Evolutionary conservation across 2,888 invertebrate genomes (phyloP), one percentile per base, ranked within the genome.

Genomic region (Nowickia ferox): DNA sequence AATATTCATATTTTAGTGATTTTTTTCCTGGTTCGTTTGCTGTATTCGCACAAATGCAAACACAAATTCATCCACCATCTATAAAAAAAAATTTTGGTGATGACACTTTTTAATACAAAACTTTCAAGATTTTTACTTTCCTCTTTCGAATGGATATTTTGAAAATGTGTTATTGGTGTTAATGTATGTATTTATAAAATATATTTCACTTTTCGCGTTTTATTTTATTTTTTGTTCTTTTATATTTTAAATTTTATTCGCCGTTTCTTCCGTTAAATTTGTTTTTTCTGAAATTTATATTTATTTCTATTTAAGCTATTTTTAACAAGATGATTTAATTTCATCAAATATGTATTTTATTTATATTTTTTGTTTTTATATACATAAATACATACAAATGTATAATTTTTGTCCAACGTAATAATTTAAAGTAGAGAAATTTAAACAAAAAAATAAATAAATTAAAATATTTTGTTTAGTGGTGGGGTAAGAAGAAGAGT

Each of bases 301-400:
- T 44, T 53, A 57, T 57, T 53, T 40, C 42, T 77, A 48, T 78
- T 76, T 72, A 57, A 68, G 86, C 80, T 86, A 86, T 86, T 86
- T 86, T 83, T 86, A 86, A 86, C 30, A 68, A 80, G 72, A 83
- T 86, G 86, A 86, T 83, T 86, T 86, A 86, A 86, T 86, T 83
- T 83, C 63, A 65, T 61, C 68, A 48, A 51, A 22, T 65, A 44
- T 66, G 13, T 9, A 51, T 66, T 65, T 22, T 46, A 22, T 11
- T 61, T 59, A 69, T 72, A 74, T 77, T 79, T 84, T 71, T 57
- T 38, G 30, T 30, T 30, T 30, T 30, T 6, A 30, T 30, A n/a
- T 22, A 38, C 59, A 72, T 53, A 76, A 57, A 59, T 57, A 51
- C 13, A 38, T 15, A 17, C 15, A 10, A 22, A 11, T 48, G 55